A percentile compares a stretch with the other conserved stretches of the same genome.
These are phyloP conservation scores for Cyprinodon variegatus DNA, from an alignment of 2,113 vertebrate species.

Conservation along the genomic window DNA sequence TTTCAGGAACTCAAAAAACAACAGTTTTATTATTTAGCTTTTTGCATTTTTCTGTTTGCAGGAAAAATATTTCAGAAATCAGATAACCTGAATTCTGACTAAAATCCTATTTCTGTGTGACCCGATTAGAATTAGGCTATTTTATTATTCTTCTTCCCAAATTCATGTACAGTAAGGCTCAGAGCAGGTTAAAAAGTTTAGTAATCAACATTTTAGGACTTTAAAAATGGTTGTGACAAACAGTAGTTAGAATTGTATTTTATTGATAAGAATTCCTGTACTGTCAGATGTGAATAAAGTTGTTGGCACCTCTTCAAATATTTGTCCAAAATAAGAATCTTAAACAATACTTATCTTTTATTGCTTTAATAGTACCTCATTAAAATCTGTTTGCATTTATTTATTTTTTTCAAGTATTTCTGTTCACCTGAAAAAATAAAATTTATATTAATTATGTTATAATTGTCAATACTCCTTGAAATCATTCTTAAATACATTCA, in stretches of 20 bases:
- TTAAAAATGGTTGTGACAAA: no score
- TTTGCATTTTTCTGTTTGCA: no score
- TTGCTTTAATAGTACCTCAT: not conserved
- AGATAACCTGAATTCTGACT: no score
- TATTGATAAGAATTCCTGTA: not conserved
- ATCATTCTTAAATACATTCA: not conserved
- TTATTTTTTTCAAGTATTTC: not conserved
- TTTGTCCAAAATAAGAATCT: no score
- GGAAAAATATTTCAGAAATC: no score
- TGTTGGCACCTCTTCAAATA: not conserved
- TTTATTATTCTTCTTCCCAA: not conserved
- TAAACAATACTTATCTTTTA: not conserved
- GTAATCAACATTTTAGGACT: not conserved
- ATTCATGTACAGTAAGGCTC: not conserved
- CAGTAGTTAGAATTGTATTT: not conserved
- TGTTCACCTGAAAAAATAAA: not conserved
- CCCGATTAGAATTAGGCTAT: not conserved
- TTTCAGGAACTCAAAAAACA: no score
- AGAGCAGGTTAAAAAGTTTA: not conserved
- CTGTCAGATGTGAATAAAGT: not conserved
- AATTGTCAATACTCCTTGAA: not conserved
- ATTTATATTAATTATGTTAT: not conserved
- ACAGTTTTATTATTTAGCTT: no score
- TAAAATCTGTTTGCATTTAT: not conserved
- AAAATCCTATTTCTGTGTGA: no score